Conservation (phyloP, 1,140 invertebrate genomes). For the Notospermus geniculatus region DNA sequence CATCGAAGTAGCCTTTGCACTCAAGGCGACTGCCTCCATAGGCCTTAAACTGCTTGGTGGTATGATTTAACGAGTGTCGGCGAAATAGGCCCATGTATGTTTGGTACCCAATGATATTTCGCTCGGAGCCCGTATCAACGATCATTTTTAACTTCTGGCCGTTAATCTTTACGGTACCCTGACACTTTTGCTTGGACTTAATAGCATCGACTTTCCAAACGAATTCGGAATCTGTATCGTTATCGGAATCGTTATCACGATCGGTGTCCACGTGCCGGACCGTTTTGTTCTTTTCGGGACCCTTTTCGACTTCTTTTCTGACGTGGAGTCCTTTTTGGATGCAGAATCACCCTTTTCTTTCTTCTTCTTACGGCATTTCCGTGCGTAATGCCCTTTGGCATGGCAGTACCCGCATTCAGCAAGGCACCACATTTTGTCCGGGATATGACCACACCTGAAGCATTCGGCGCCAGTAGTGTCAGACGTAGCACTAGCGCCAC, state of each 20-base stretch:
- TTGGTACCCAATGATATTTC: neutral
- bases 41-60: conserved; percentile 1
- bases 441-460: neutral
- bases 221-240: neutral
- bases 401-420: conserved; percentile 5
- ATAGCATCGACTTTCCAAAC: neutral
- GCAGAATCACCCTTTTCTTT: neutral
- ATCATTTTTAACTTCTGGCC: conserved; percentile 4
- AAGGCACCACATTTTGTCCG: conserved; percentile 3
- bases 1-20: conserved; percentile 6
- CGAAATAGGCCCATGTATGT: conserved; percentile 5
- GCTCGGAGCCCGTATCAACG: neutral
- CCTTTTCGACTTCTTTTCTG: neutral
- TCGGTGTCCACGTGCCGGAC: neutral
- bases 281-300: neutral
- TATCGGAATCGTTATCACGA: neutral
- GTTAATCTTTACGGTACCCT: neutral
- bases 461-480: neutral
- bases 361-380: conserved; percentile 11
- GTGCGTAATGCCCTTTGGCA: conserved; percentile 1
- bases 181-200: neutral
- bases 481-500: neutral
- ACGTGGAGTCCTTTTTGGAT: neutral
- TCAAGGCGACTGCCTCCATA: neutral
- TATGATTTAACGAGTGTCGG: conserved; percentile 1